Evolutionary conservation across 2,113 vertebrate species (phyloP).

Genomic region (Danio rerio): GRCz12tu NC_133192.1:30924001-30924500

Average conservation of each 20-base stretch:
- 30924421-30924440: slow-evolving; percentile 12
- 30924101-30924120: background rate
- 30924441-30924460: slow-evolving; percentile 51
- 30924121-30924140: background rate
- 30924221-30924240: background rate
- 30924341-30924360: slow-evolving; percentile 23
- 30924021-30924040: background rate
- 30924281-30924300: background rate
- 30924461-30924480: slow-evolving; percentile 68
- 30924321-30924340: slow-evolving; percentile 9
- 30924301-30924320: background rate
- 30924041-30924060: no score
- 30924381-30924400: slow-evolving; percentile 44
- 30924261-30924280: background rate
- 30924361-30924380: slow-evolving; percentile 24
- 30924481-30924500: slow-evolving; percentile 60
- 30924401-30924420: slow-evolving; percentile 25
- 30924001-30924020: background rate
- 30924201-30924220: no score
- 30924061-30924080: no score
- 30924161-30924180: background rate
- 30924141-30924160: no score
- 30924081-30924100: background rate
- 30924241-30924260: no score
- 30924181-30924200: background rate